Percentiles rank a stretch among this genome's conserved stretches.
phyloP scores from a whole-genome alignment of 2,888 invertebrate genomes.

The Leptinotarsa haldemani region DNA sequence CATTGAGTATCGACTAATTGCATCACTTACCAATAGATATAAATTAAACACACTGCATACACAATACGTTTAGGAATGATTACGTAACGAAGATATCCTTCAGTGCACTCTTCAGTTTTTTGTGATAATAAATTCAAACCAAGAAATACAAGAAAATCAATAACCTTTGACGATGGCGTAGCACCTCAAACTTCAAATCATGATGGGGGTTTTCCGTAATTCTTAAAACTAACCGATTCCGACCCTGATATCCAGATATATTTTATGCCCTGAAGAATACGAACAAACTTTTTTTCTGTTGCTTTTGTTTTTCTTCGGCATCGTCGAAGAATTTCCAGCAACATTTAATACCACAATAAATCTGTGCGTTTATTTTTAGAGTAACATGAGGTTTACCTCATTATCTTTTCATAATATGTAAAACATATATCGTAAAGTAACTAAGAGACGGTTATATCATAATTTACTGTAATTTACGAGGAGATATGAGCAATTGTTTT shows the following conservation, averaged over 20 bases:
- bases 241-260: constrained; percentile 1
- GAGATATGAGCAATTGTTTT: constrained; percentile 25
- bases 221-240: not conserved
- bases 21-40: no score
- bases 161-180: no score
- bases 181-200: not conserved
- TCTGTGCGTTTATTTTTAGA: constrained; percentile 29
- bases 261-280: constrained; percentile 19
- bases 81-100: no score
- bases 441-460: constrained; percentile 28
- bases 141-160: no score
- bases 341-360: constrained; percentile 28
- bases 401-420: constrained; percentile 30
- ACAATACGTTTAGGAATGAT: no score
- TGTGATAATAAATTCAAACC: no score
- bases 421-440: constrained; percentile 29
- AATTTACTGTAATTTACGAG: constrained; percentile 25
- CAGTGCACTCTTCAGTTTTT: no score
- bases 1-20: no score
- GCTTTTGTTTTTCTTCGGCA: constrained; percentile 25
- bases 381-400: constrained; percentile 31
- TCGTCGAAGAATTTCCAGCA: constrained; percentile 25
- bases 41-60: no score
- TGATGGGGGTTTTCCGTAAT: no score
- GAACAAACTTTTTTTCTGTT: constrained; percentile 16